Evolutionary conservation across 2,888 invertebrate species (phyloP).

Genomic region (Dolomedes plantarius): DNA sequence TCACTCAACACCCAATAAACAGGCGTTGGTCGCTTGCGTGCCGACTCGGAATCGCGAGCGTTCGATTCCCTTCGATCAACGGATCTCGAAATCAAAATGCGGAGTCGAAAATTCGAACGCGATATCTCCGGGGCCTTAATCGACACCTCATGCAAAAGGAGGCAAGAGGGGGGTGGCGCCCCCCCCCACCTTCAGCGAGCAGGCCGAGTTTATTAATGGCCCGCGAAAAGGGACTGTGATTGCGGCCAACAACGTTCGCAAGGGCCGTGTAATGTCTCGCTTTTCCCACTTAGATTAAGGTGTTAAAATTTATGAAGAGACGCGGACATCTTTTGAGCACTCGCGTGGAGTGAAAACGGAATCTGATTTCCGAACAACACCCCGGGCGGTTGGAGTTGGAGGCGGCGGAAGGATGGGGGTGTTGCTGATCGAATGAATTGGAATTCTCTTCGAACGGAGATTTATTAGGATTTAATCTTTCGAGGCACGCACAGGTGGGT

Average conservation of each 20-base stretch:
- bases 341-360: background rate
- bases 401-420: too few species aligned
- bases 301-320: slow-evolving; percentile 12
- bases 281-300: background rate
- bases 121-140: background rate
- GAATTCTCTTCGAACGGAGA: background rate
- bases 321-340: background rate
- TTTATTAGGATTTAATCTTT: slow-evolving; percentile 5
- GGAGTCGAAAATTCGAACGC: background rate
- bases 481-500: background rate
- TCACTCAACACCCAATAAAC: too few species aligned
- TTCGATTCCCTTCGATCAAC: background rate
- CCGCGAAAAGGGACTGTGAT: background rate
- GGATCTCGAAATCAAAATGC: background rate
- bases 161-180: background rate
- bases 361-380: too few species aligned
- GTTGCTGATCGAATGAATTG: background rate
- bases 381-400: too few species aligned
- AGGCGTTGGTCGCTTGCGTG: too few species aligned
- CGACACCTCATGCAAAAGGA: background rate
- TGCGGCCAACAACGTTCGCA: background rate
- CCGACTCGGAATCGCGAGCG: too few species aligned
- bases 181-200: too few species aligned
- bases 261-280: background rate
- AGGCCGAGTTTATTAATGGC: background rate